Evolutionary conservation across 2,797 vertebrate genomes (phyloP).

Genomic region (Argya squamiceps): DNA sequence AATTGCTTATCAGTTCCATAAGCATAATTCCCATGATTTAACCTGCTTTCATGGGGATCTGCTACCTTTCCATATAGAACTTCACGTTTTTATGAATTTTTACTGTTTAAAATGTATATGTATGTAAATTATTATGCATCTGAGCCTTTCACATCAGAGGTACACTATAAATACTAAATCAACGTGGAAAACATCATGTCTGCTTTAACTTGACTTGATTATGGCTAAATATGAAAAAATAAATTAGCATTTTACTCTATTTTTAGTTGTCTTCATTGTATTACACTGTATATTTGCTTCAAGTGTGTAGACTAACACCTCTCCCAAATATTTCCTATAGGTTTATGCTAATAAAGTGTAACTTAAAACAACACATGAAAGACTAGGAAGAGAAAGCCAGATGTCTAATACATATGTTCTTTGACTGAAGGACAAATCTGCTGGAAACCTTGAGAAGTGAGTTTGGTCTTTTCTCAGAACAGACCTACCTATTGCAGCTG

Average conservation of each 20-base stretch:
- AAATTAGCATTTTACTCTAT: constrained; percentile 79
- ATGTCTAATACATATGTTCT: background rate
- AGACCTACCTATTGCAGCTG: background rate
- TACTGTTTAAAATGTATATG: constrained; percentile 83
- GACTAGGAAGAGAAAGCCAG: background rate
- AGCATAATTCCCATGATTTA: constrained; percentile 74
- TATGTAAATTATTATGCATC: constrained; percentile 82
- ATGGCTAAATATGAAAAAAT: constrained; percentile 79
- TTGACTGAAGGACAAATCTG: background rate
- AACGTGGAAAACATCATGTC: constrained; percentile 73
- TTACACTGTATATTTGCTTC: constrained; percentile 68
- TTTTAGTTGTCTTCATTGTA: constrained; percentile 78
- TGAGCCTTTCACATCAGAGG: constrained; percentile 73
- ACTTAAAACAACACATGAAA: background rate
- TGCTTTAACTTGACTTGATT: constrained; percentile 78
- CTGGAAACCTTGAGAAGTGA: background rate
- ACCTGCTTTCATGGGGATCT: constrained; percentile 63
- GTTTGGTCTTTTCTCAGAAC: background rate
- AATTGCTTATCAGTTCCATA: constrained; percentile 74
- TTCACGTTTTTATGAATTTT: constrained; percentile 74
- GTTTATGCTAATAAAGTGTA: constrained; percentile 28
- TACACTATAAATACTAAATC: constrained; percentile 78
- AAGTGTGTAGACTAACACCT: constrained; percentile 55
- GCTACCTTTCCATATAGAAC: constrained; percentile 66
- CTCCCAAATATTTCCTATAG: constrained; percentile 44